Evolutionary conservation across 2,797 vertebrate genomes (phyloP).

Genomic region (Cirrhinus mrigala): DNA sequence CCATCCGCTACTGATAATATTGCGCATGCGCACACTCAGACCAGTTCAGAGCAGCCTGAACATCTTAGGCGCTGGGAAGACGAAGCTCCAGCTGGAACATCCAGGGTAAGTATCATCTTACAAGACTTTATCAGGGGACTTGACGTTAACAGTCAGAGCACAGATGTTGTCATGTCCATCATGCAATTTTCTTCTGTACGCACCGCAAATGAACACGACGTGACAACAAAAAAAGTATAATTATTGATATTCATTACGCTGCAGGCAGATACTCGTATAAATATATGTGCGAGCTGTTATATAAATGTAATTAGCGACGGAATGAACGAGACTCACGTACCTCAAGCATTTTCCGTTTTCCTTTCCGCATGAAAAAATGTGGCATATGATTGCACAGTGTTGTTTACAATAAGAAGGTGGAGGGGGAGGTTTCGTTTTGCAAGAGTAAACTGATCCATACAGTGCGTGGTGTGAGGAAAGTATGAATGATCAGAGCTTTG

Average conservation of each 20-base stretch:
- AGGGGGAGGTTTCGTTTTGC: conserved; percentile 41
- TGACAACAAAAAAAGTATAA: not conserved
- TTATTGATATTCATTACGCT: not conserved
- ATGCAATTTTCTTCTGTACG: not conserved
- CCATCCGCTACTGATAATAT: not conserved
- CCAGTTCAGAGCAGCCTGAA: conserved; percentile 5
- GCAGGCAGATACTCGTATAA: not conserved
- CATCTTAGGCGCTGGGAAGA: conserved; percentile 3
- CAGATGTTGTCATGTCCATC: not conserved
- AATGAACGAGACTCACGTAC: not conserved
- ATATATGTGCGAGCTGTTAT: not conserved
- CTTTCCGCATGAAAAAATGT: not conserved
- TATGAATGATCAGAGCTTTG: conserved; percentile 16
- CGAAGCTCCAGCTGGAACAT: conserved; percentile 28
- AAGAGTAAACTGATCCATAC: not conserved
- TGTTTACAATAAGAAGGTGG: conserved; percentile 51
- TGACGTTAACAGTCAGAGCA: not conserved
- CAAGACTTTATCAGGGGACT: not conserved
- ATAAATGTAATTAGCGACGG: not conserved
- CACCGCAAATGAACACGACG: not conserved
- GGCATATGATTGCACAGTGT: conserved; percentile 30
- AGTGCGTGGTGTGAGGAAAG: conserved; percentile 18
- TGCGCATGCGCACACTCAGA: conserved; percentile 49
- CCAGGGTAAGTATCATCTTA: conserved; percentile 40
- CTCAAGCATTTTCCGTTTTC: not conserved